These are phyloP conservation scores for Lampropteryx suffumata DNA, from an alignment of 2,888 invertebrate species.

Conservation along the genomic window DNA sequence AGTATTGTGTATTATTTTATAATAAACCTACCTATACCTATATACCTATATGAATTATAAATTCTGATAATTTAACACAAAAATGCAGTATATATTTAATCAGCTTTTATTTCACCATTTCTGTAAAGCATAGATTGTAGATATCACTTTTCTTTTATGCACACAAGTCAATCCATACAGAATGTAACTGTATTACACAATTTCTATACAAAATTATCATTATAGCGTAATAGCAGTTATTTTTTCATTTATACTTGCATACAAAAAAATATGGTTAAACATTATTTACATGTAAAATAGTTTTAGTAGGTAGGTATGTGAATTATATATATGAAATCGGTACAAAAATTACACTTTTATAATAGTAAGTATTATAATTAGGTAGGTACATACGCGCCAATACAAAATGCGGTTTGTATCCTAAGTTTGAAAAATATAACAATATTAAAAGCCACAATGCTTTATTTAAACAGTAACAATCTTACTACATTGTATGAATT, in stretches of 20 bases:
- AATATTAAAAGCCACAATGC: slow-evolving; percentile 76
- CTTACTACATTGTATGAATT: slow-evolving; percentile 59
- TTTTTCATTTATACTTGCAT: slow-evolving; percentile 63
- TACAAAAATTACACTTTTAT: slow-evolving; percentile 82
- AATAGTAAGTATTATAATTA: slow-evolving; percentile 39
- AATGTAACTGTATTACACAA: slow-evolving; percentile 67
- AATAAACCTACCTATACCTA: too few species aligned
- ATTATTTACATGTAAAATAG: slow-evolving; percentile 75
- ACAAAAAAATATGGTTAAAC: slow-evolving; percentile 75
- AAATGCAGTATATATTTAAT: slow-evolving; percentile 51
- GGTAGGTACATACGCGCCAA: slow-evolving; percentile 63
- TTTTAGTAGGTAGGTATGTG: slow-evolving; percentile 80
- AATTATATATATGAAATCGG: slow-evolving; percentile 80
- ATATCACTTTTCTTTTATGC: slow-evolving; percentile 82
- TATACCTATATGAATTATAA: too few species aligned
- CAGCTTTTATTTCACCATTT: slow-evolving; percentile 80
- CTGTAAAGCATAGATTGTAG: slow-evolving; percentile 82
- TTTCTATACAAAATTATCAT: slow-evolving; percentile 77
- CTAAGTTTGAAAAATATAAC: slow-evolving; percentile 80
- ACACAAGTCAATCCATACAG: slow-evolving; percentile 78
- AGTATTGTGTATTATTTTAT: background rate
- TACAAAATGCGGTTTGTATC: slow-evolving; percentile 75
- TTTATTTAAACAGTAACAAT: slow-evolving; percentile 63
- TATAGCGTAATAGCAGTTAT: slow-evolving; percentile 70
- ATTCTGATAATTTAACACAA: background rate